Evolutionary conservation across 2,888 invertebrate genomes (phyloP).

Genomic region (Theodoxus fluviatilis): DNA sequence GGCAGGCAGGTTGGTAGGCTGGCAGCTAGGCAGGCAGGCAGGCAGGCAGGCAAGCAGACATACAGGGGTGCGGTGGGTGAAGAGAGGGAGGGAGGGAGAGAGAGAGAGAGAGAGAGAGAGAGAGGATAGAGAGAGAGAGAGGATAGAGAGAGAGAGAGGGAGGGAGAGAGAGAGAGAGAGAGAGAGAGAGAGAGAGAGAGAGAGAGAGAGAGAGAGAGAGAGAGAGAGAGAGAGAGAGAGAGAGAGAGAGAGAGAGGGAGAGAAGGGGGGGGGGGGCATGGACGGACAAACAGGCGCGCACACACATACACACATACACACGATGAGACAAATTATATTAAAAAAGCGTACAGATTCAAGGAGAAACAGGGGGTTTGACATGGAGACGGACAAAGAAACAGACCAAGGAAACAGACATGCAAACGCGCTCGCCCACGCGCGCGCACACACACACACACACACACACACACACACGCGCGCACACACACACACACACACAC

Average conservation of each 20-base stretch:
- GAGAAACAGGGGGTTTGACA: too few relatives aligned
- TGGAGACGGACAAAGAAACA: background rate
- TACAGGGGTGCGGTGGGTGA: background rate
- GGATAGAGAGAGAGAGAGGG: background rate
- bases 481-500: constrained; percentile 14
- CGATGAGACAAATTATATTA: background rate
- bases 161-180: constrained; percentile 12
- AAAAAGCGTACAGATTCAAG: too few relatives aligned
- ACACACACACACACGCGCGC: background rate
- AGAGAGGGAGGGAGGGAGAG: background rate
- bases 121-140: constrained; percentile 4
- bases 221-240: constrained; percentile 13
- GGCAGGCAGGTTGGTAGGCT: too few relatives aligned
- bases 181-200: constrained; percentile 14
- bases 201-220: background rate
- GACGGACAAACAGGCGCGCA: too few relatives aligned
- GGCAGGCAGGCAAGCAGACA: background rate
- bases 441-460: background rate
- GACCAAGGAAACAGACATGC: background rate
- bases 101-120: constrained; percentile 19
- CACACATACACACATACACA: background rate
- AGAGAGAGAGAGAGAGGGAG: background rate
- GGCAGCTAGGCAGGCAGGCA: background rate
- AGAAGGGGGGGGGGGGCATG: background rate
- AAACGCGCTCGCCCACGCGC: background rate